Conservation (phyloP, 2,797 vertebrate genomes). For the Scyliorhinus canicula region DNA sequence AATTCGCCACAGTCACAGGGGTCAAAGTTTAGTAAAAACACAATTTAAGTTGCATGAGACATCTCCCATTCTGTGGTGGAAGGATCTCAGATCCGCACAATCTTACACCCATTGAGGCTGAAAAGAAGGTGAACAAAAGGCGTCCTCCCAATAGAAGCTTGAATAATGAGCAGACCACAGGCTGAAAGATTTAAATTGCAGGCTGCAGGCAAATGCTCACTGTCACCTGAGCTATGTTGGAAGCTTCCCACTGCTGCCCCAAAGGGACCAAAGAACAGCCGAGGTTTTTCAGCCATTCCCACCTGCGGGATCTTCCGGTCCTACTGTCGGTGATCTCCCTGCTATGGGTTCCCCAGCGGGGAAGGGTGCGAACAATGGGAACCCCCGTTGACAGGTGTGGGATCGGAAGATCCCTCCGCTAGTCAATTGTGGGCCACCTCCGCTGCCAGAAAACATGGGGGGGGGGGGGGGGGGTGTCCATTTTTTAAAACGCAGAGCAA, state of each 20-base stretch:
- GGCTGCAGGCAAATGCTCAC: neutral
- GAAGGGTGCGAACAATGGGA: no score
- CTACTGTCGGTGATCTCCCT: no score
- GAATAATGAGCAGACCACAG: neutral
- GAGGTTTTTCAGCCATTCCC: no score
- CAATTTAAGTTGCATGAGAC: neutral
- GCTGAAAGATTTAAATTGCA: neutral
- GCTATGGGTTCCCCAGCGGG: no score
- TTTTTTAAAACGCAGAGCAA: neutral
- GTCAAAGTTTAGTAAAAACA: neutral
- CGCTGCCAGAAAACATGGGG: no score
- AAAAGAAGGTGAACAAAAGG: neutral
- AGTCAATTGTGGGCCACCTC: no score
- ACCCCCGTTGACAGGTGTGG: no score
- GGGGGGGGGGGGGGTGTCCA: no score
- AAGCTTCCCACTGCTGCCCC: neutral
- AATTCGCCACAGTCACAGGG: neutral
- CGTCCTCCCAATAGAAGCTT: neutral
- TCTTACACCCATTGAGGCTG: neutral
- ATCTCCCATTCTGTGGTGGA: neutral
- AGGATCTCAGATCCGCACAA: neutral
- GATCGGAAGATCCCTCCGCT: no score
- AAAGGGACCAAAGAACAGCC: neutral
- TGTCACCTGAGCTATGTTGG: neutral
- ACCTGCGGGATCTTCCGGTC: no score